Evolutionary conservation across 2,113 vertebrate genomes (phyloP), one percentile per base, ranked within the genome.

Genomic region (Spheniscus mendiculus): DNA sequence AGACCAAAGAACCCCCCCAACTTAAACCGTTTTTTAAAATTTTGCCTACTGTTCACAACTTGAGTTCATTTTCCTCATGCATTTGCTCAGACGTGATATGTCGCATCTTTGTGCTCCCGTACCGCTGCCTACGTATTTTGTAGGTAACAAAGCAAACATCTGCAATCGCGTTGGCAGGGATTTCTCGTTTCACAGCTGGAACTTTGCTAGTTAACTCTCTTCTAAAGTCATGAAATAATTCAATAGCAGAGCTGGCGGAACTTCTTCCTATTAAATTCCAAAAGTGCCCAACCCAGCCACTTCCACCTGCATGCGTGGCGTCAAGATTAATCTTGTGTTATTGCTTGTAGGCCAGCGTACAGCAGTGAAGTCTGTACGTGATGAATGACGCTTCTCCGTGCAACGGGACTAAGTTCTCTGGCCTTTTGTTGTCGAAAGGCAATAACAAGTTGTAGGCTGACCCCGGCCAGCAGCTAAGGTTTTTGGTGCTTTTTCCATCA

Each of bases 31-130:
- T 38, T 34, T 22, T 23, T 12, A 2, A 14, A 32, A 40, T 8
- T 23, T 71, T 34, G 7, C 49, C 29, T 25, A 4, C n/a, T 56
- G 0, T 6, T 49, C 10, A 12, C 10, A 49, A 47, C 22, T 2
- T 2, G n/a, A n/a, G 29, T 16, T 42, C 2, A 2, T 65, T 65
- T 72, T 42, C 67, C 49, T 23, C 10, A 5, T 6, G 23, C 10
- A 0, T 29, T 36, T 53, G 38, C 74, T 63, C 66, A 25, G 15
- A 23, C 4, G 0, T 4, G 14, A 10, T 7, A 11, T 2, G 38
- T 52, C 4, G 2, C 23, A 2, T 40, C 71, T 53, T 38, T 1
- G 0, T 14, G 38, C 38, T 40, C 23, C 1, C 2, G 14, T 18
- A 14, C 34, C 4, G 11, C 21, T 3, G 34, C 38, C 62, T 11